These are phyloP conservation scores for Erynnis tages DNA, from an alignment of 2,888 invertebrate species.

Conservation along the genomic window DNA sequence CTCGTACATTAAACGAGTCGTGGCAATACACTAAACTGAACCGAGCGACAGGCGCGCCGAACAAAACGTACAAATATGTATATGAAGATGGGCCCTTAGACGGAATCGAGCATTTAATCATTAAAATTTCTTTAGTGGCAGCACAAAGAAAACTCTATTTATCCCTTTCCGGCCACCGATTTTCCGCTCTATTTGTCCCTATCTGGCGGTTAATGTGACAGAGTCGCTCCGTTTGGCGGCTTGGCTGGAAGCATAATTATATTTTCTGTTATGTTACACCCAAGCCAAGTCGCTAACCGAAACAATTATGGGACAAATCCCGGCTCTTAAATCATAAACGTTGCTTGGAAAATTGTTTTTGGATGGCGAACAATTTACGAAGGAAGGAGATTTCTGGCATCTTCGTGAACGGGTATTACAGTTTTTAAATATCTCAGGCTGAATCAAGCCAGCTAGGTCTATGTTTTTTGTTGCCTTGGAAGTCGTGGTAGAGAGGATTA, in stretches of 20 bases:
- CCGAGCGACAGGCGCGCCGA: constrained; percentile 11
- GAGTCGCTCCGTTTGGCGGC: constrained; percentile 72
- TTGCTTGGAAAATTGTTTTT: constrained; percentile 10
- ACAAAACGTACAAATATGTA: constrained; percentile 17
- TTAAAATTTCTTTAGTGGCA: constrained; percentile 65
- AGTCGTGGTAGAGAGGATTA: no score
- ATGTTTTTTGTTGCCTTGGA: no score
- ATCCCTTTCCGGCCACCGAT: constrained; percentile 69
- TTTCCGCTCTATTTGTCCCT: constrained; percentile 79
- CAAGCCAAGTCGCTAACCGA: constrained; percentile 35
- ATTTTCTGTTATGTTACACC: constrained; percentile 37
- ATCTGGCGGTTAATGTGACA: constrained; percentile 76
- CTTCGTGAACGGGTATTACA: background rate
- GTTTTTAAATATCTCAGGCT: no score
- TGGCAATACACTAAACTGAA: background rate
- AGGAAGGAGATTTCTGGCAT: background rate
- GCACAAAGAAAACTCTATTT: constrained; percentile 63
- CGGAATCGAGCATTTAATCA: constrained; percentile 55
- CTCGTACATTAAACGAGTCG: background rate
- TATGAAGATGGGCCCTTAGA: constrained; percentile 23
- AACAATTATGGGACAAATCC: constrained; percentile 29
- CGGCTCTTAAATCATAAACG: constrained; percentile 22
- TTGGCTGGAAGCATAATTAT: constrained; percentile 44
- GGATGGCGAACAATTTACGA: background rate
- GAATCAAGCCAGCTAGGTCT: no score